Evolutionary conservation across 2,113 vertebrate species (phyloP).

Genomic region (Osmerus eperlanus): DNA sequence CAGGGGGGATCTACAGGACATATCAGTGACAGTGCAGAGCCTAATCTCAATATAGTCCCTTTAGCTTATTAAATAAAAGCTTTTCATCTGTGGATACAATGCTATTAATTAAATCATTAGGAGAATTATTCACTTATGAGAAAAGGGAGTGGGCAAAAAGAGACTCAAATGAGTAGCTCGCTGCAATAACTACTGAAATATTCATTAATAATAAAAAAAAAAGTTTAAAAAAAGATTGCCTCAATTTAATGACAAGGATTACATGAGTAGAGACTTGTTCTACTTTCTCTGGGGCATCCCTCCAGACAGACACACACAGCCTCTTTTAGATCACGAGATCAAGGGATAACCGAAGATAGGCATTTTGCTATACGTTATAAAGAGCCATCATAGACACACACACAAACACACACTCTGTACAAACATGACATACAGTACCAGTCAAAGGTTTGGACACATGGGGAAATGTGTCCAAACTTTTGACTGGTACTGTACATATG

Average conservation of each 20-base stretch:
- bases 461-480: too few species aligned
- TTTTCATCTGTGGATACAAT: slow-evolving; percentile 79
- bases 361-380: slow-evolving; percentile 2
- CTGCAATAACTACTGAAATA: slow-evolving; percentile 77
- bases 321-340: slow-evolving; percentile 62
- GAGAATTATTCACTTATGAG: slow-evolving; percentile 71
- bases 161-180: slow-evolving; percentile 56
- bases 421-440: not conserved
- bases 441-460: too few species aligned
- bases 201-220: slow-evolving; percentile 63
- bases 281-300: slow-evolving; percentile 59
- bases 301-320: slow-evolving; percentile 43
- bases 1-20: slow-evolving; percentile 59
- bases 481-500: not conserved
- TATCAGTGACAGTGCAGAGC: slow-evolving; percentile 67
- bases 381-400: not conserved
- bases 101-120: slow-evolving; percentile 82
- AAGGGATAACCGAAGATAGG: slow-evolving; percentile 47
- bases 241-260: slow-evolving; percentile 76
- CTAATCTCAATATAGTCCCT: slow-evolving; percentile 68
- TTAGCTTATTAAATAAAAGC: slow-evolving; percentile 77
- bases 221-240: slow-evolving; percentile 51
- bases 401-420: not conserved
- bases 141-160: slow-evolving; percentile 60
- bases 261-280: slow-evolving; percentile 75